Evolutionary conservation across 2,113 vertebrate genomes (phyloP), one percentile per base, ranked within the genome.

Genomic region (Rhinoptilus africanus): DNA sequence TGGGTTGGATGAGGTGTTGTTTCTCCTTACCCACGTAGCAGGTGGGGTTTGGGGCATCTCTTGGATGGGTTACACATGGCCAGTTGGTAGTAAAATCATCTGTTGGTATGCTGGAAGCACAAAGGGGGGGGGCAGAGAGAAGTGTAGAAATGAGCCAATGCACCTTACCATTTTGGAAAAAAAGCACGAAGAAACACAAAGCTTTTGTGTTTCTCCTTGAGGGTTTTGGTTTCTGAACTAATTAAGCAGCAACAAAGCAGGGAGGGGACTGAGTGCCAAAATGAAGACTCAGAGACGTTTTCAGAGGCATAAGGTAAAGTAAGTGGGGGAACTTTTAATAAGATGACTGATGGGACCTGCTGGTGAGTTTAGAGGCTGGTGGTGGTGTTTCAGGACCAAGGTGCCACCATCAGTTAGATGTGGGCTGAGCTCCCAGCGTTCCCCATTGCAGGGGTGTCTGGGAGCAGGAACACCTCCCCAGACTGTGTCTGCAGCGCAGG

Each of bases 371-470:
- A 14, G 0, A 5, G 64, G 35, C 48, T 77, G 63, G 12, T 14
- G 9, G 18, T 10, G 34, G 34, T 51, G 30, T 51, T 43, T 34
- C 47, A 24, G 45, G 56, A 15, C 35, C 16, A 9, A 2, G 51
- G 19, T 64, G 59, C 43, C 59, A 27, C n/a, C 66, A 7, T 1
- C 35, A 11, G 20, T 20, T 30, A 57, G 24, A 41, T 50, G 2
- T 16, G 54, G 64, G 71, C 56, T 73, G 68, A 59, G 64, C 14
- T 83, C 32, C 64, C 24, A 2, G 1, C 0, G 0, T 20, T 53
- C 14, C 57, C 35, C 37, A 1, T 0, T 28, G 30, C 27, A 43
- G 35, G 54, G 21, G 8, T 4, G n/a, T 8, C 60, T 4, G 6
- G 43, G 41, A 76, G 4, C 8, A 41, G 28, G 35, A 28, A 4